A percentile compares a stretch with the other conserved stretches of the same genome.
Evolutionary conservation across 1,140 invertebrate genomes (phyloP).

Genomic region (Ips nitidus): DNA sequence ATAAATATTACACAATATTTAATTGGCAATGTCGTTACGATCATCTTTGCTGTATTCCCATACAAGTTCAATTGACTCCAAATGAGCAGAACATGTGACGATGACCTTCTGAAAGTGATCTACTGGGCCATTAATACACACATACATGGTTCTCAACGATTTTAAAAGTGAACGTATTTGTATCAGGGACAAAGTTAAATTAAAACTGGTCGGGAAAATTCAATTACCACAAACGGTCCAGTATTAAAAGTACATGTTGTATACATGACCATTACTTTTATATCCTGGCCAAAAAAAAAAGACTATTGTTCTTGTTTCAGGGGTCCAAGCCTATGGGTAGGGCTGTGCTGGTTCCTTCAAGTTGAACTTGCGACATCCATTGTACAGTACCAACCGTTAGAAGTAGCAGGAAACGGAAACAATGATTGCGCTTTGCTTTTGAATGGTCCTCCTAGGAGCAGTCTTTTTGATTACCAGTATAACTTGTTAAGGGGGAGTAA

Average conservation of each 20-base stretch:
- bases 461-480: constrained; percentile 78
- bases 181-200: constrained; percentile 9
- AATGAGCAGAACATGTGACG: background rate
- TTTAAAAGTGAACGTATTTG: constrained; percentile 19
- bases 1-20: constrained; percentile 3
- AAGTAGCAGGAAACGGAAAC: constrained; percentile 51
- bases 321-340: background rate
- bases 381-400: constrained; percentile 50
- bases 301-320: background rate
- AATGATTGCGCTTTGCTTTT: constrained; percentile 76
- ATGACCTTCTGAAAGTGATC: constrained; percentile 12
- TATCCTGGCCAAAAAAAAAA: background rate
- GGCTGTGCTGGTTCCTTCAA: background rate
- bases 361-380: constrained; percentile 17
- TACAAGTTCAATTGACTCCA: background rate
- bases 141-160: background rate
- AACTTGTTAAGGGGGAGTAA: constrained; percentile 72
- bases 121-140: constrained; percentile 1
- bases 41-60: background rate
- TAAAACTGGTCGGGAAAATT: background rate
- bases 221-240: background rate
- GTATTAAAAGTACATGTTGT: too few species aligned
- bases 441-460: constrained; percentile 70
- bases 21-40: background rate
- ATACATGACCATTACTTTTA: too few species aligned